Evolutionary conservation across 2,888 invertebrate genomes (phyloP).

Genomic region (Xestobium rufovillosum): DNA sequence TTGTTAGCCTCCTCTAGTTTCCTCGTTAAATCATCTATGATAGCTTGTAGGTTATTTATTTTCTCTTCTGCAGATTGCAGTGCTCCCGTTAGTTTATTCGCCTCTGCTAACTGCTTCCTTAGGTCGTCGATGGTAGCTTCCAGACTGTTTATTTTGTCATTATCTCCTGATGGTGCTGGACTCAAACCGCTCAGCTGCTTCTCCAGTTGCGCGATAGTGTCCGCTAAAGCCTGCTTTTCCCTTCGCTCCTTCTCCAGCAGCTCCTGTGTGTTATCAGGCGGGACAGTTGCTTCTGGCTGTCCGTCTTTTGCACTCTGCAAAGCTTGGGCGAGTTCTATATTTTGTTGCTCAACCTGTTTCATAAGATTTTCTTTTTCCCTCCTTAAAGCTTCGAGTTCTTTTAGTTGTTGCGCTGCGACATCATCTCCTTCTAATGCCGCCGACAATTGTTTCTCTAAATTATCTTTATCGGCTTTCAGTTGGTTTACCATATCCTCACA

Average conservation of each 20-base stretch:
- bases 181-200: constrained; percentile 17
- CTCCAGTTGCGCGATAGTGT: constrained; percentile 31
- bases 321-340: constrained; percentile 25
- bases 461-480: constrained; percentile 11
- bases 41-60: constrained; percentile 1
- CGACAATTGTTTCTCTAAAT: constrained; percentile 24
- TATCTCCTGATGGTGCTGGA: constrained; percentile 7
- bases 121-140: not conserved
- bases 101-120: constrained; percentile 1
- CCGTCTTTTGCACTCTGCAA: constrained; percentile 26
- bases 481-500: no score
- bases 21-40: not conserved
- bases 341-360: constrained; percentile 27
- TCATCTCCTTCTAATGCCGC: constrained; percentile 1
- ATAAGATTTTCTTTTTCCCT: constrained; percentile 29
- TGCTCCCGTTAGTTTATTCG: constrained; percentile 3
- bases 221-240: constrained; percentile 31
- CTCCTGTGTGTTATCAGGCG: constrained; percentile 10
- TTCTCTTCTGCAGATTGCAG: not conserved
- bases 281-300: constrained; percentile 13
- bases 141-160: constrained; percentile 7
- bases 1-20: constrained; percentile 8
- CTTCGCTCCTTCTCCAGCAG: constrained; percentile 26
- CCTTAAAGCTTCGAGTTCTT: constrained; percentile 7
- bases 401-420: not conserved